Evolutionary conservation across 1,140 invertebrate species (phyloP).

Genomic region (Calycopis cecrops): DNA sequence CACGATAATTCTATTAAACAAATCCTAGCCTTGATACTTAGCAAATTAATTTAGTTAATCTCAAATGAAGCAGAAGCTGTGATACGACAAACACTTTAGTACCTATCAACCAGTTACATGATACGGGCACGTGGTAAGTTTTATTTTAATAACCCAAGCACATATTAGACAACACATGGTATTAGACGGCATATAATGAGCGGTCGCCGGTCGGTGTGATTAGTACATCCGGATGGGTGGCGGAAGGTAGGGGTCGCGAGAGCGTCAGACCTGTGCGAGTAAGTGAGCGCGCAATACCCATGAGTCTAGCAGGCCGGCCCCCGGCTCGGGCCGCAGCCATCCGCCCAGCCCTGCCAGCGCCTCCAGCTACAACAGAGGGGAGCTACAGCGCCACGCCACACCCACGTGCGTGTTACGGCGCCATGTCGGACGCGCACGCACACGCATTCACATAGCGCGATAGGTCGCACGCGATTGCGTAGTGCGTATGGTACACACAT

Average conservation of each 20-base stretch:
- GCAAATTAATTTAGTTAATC: not conserved
- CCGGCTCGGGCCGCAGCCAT: constrained; percentile 64
- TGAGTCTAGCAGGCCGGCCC: constrained; percentile 68
- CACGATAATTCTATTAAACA: too few relatives aligned
- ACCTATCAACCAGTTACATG: not conserved
- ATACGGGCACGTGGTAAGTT: not conserved
- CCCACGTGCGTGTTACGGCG: not conserved
- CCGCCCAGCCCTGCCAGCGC: constrained; percentile 67
- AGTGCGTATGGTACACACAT: too few relatives aligned
- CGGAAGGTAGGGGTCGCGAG: constrained; percentile 31
- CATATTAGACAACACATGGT: constrained; percentile 13
- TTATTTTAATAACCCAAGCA: not conserved
- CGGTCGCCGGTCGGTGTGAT: constrained; percentile 13
- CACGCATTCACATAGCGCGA: too few relatives aligned
- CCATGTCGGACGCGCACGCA: too few relatives aligned
- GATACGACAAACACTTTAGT: not conserved
- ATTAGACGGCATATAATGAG: not conserved
- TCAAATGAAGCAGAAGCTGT: constrained; percentile 4
- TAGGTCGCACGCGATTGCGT: too few relatives aligned
- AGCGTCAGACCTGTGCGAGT: constrained; percentile 68
- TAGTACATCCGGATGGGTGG: constrained; percentile 14
- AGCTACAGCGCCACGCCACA: constrained; percentile 18
- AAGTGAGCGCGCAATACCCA: constrained; percentile 75
- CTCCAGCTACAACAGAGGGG: constrained; percentile 68
- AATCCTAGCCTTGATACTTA: not conserved